Base-by-base conservation (phyloP, 2,797 vertebrate genomes). In the Cyprinodon diabolis region DNA sequence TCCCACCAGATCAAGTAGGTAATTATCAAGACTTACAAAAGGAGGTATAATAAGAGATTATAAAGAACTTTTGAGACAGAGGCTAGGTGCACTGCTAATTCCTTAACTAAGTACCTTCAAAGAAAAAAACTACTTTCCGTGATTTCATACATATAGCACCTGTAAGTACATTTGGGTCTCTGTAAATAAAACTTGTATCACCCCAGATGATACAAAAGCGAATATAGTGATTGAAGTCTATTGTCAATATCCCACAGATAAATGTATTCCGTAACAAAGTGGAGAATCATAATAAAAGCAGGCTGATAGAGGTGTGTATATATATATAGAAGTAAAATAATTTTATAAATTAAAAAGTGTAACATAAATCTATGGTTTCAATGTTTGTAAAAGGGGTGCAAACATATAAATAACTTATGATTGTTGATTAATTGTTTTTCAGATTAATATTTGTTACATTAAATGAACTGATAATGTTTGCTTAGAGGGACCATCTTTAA, bases 71-170 rank as follows among this genome's bases (percentile, higher is more conserved):
- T 51, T 30, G 66, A 43, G 74, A 62, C 68, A 69, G 60, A 69
- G 45, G 54, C 2, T 35, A 17, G 7, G 15, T 49, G 62, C 47
- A 58, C 35, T 51, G 80, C 76, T 80, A 69, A 65, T 69, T 57
- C 48, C 69, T 66, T 58, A 65, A 78, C 71, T 65, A 54, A 65
- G 45, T 48, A 70, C 79, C 72, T 78, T 30, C 25, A 81, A 63
- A 83, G 81, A 83, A 7, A 76, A 74, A 74, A 30, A 21, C 72
- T 76, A 66, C 65, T 72, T 40, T 72, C 35, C 68, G 66, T 81
- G 79, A 70, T 65, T 72, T 71, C 40, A 40, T 7, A 40, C 40
- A 40, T 40, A 40, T 40, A 5, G 3, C 40, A 40, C 40, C 40
- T 40, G 7, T 7, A 40, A 40, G 57, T 17, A 75, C 23, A 71